Percentiles rank a stretch among this genome's conserved stretches.
Conservation (phyloP, 2,888 invertebrate species). For the Yponomeuta malinellus region DNA sequence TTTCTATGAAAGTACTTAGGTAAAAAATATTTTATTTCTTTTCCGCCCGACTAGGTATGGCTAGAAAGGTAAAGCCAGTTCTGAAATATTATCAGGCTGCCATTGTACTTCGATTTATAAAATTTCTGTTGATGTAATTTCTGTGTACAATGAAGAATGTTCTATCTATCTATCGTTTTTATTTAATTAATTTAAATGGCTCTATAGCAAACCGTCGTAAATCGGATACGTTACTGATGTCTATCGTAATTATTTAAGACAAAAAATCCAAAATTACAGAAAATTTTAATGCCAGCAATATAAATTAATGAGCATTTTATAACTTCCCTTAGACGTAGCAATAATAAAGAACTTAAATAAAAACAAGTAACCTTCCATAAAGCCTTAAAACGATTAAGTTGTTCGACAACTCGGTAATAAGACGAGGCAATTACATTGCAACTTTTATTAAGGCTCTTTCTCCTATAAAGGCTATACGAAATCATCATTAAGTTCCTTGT, state of each 20-base stretch:
- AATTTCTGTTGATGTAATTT: too few relatives aligned
- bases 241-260: neutral
- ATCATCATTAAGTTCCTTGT: neutral
- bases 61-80: neutral
- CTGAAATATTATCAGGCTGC: neutral
- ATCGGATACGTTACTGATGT: neutral
- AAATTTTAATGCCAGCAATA: neutral
- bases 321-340: neutral
- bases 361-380: neutral
- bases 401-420: slow-evolving; percentile 5
- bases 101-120: too few relatives aligned
- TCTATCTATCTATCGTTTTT: neutral
- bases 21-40: neutral
- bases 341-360: neutral
- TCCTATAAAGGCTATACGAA: neutral
- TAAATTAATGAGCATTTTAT: neutral
- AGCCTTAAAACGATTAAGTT: slow-evolving; percentile 10
- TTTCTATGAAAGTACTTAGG: neutral
- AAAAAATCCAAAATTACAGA: neutral
- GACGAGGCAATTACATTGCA: neutral
- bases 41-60: neutral
- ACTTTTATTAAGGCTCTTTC: slow-evolving; percentile 1
- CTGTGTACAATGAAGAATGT: too few relatives aligned
- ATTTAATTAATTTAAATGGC: neutral
- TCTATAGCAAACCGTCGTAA: neutral